Conservation (phyloP, 2,113 vertebrate species). For the Gallinago undulata region DNA sequence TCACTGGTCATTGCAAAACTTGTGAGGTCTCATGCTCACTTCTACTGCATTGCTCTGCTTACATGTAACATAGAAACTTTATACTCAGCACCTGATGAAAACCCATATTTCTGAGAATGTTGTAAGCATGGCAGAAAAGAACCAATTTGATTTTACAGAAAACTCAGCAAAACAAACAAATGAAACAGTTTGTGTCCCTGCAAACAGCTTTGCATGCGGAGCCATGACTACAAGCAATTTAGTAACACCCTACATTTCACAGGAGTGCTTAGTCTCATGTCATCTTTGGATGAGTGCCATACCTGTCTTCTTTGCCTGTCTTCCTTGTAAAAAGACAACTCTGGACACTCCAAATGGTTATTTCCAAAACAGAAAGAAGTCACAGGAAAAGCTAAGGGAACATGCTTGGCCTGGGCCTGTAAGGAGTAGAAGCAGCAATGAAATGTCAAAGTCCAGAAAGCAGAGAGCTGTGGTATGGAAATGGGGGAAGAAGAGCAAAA, state of each 20-base stretch:
- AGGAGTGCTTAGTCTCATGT: neutral
- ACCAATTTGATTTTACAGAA: neutral
- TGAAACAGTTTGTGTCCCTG: neutral
- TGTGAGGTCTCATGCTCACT: neutral
- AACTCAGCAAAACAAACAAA: neutral
- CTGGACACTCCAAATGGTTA: neutral
- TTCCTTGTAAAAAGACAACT: neutral
- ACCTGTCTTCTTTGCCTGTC: neutral
- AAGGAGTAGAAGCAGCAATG: neutral
- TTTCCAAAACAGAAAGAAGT: neutral
- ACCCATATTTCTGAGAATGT: rapidly evolving
- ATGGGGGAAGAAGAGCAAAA: neutral
- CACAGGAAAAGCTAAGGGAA: neutral
- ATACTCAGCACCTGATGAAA: neutral
- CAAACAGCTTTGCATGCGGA: neutral
- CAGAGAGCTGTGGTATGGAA: neutral
- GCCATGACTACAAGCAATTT: neutral
- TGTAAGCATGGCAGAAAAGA: neutral
- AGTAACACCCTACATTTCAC: neutral
- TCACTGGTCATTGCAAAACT: neutral
- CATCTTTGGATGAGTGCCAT: neutral
- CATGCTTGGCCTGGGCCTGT: neutral
- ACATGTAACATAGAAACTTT: neutral
- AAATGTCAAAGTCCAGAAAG: neutral
- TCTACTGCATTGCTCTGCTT: neutral